Evolutionary conservation across 2,888 invertebrate genomes (phyloP).

Genomic region (Ptilodon capucinus): DNA sequence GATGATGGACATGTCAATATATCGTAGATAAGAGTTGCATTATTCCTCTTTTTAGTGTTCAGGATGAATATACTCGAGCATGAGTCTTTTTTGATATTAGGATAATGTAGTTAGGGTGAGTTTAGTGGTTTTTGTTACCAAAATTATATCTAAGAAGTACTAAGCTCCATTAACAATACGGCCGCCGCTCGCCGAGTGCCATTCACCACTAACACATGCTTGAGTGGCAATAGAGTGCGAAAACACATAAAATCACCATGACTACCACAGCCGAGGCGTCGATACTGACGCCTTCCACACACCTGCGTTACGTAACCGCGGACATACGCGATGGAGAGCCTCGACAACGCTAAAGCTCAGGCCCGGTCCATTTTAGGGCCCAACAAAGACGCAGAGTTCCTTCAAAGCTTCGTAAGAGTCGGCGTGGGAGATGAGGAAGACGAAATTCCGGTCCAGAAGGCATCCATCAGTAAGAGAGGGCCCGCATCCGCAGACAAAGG

Average conservation of each 20-base stretch:
- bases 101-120: no score
- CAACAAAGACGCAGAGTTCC: constrained; percentile 87
- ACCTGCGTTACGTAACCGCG: constrained; percentile 61
- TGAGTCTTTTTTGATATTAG: no score
- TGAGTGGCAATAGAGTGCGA: constrained; percentile 63
- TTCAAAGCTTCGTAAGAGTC: constrained; percentile 90
- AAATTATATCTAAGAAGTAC: not conserved
- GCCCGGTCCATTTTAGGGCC: constrained; percentile 85
- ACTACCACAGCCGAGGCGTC: constrained; percentile 72
- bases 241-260: constrained; percentile 72
- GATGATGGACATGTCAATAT: no score
- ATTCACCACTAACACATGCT: constrained; percentile 45
- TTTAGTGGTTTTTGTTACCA: no score
- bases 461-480: constrained; percentile 70
- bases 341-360: constrained; percentile 71
- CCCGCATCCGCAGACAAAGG: constrained; percentile 58
- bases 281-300: constrained; percentile 68
- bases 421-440: constrained; percentile 83
- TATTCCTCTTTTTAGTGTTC: no score
- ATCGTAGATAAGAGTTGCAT: no score
- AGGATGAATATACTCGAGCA: no score
- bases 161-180: constrained; percentile 13
- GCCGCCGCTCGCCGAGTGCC: constrained; percentile 20
- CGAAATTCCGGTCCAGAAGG: constrained; percentile 66
- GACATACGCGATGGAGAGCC: constrained; percentile 45